Conservation (phyloP, 92 coral and sea anemone species). For the Umimayanthus kanabou region DNA sequence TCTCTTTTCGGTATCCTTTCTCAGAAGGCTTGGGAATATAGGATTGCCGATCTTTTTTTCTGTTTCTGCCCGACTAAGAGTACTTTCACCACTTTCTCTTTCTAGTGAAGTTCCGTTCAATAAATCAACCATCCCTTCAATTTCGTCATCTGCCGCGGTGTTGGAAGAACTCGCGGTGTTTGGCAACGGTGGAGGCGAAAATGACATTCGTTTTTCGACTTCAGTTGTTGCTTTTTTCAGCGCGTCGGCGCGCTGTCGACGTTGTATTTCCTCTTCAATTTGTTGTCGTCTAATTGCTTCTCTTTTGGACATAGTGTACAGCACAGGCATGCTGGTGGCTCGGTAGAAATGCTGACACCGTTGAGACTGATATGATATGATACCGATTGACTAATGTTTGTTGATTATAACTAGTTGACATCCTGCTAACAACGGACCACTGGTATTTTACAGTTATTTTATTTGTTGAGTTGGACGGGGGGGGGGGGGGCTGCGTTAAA, state of each 20-base stretch:
- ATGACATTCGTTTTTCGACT: constrained; percentile 15
- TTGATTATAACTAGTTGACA: background rate
- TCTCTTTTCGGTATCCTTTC: constrained; percentile 35
- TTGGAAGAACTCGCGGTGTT: background rate
- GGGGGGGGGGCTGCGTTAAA: too few relatives aligned
- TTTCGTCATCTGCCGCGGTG: background rate
- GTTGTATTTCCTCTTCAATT: constrained; percentile 12
- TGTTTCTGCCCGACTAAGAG: background rate
- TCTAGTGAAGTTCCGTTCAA: background rate
- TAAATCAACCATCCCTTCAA: constrained; percentile 28
- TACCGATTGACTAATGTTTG: background rate
- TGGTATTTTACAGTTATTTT: background rate
- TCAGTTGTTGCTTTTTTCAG: constrained; percentile 28
- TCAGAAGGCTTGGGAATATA: constrained; percentile 23
- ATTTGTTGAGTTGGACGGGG: background rate
- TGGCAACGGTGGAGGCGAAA: constrained; percentile 7
- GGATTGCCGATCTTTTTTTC: background rate
- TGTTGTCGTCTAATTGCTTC: background rate
- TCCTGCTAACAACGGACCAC: constrained; percentile 12
- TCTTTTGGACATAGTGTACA: constrained; percentile 30
- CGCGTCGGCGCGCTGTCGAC: constrained; percentile 26
- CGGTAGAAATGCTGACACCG: background rate
- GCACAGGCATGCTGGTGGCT: constrained; percentile 23
- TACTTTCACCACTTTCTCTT: constrained; percentile 2
- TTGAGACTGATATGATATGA: background rate